Conservation (phyloP, 2,888 invertebrate species). For the Chalcosyrphus nemorum region DNA sequence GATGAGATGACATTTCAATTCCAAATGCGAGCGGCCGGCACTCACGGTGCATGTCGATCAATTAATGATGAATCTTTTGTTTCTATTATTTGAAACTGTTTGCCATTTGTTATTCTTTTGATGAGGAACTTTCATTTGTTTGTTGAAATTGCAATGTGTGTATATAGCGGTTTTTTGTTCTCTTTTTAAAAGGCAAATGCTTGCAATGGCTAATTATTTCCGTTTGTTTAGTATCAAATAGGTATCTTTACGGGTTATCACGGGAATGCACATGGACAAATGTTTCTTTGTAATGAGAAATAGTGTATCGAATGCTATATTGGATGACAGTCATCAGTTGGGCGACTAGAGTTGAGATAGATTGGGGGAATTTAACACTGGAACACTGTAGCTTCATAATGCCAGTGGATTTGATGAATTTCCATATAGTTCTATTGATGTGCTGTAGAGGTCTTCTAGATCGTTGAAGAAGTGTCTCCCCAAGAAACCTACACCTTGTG, state of each 20-base stretch:
- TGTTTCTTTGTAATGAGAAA: not conserved
- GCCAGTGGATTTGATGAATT: too few species aligned
- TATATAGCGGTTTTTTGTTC: not conserved
- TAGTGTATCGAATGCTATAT: not conserved
- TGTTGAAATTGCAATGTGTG: not conserved
- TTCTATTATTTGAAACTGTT: constrained; percentile 26
- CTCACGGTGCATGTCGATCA: constrained; percentile 52
- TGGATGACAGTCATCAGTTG: not conserved
- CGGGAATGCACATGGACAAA: not conserved
- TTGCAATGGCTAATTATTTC: constrained; percentile 32
- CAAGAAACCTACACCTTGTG: too few species aligned
- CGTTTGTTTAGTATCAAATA: constrained; percentile 29
- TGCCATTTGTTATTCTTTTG: constrained; percentile 36
- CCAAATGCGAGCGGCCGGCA: not conserved
- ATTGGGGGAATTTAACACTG: not conserved
- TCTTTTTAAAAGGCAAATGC: not conserved
- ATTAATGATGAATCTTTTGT: constrained; percentile 62
- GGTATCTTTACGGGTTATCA: not conserved
- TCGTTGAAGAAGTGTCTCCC: too few species aligned
- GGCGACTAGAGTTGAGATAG: not conserved
- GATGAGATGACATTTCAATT: constrained; percentile 36
- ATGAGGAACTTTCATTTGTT: not conserved
- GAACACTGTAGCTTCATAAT: not conserved
- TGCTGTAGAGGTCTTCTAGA: too few species aligned
- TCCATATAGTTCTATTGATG: too few species aligned